Evolutionary conservation across 2,113 vertebrate species (phyloP), one percentile per base, ranked within the genome.

Genomic region (Zosterops japonicus): DNA sequence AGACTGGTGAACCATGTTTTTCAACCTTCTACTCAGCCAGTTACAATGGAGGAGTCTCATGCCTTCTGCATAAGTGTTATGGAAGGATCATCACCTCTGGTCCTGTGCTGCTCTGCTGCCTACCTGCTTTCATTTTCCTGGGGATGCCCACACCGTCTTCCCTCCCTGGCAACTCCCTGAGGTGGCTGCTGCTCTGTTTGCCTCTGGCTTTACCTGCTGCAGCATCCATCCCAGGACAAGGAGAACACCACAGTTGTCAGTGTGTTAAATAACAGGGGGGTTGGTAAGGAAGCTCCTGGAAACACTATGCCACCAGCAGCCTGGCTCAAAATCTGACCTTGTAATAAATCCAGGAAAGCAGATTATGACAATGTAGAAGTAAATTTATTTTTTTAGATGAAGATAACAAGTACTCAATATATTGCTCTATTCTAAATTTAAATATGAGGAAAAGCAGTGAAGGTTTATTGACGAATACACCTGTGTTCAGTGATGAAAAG

Each of bases 1-100:
- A 41, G 36, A n/a, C 5, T n/a, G 29, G 36, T 47, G 35, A 82
- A 28, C 4, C 23, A 23, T 0, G 0, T 5, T 52, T 72, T 65
- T 65, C 49, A 7, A 10, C 9, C 22, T 68, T 39, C 20, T 49
- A 5, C n/a, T 83, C 28, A 16, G 12, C 18, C 33, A 27, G 56
- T 11, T 65, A 42, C 13, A 50, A 3, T 0, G 2, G 11, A 42
- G 5, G 69, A 50, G 42, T 41, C 31, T 16, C 18, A 35, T 0
- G 0, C 14, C 17, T 64, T 28, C 12, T 13, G 9, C 0, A 0
- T 5, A n/a, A 41, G 7, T 33, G 18, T 16, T 21, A 22, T 11
- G 4, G 36, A 42, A 74, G 39, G 8, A 13, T 5, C 15, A 8
- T 7, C 24, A 25, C 8, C 6, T 13, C 24, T 17, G 31, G 33